These are phyloP conservation scores for Hippotragus niger DNA, from an alignment of 2,113 vertebrate species.

Conservation along the genomic window DNA sequence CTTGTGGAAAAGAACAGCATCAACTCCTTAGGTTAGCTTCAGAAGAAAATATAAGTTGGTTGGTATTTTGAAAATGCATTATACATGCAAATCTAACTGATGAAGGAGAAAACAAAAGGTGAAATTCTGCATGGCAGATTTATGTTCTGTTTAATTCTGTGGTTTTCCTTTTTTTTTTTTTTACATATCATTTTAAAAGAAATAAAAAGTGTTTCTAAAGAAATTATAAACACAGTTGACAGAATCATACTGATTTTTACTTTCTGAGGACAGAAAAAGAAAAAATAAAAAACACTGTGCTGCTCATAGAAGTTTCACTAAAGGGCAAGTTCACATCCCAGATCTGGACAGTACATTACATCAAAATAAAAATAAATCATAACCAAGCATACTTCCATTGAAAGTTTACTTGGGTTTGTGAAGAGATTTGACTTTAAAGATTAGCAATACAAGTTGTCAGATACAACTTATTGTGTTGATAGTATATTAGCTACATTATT, in stretches of 20 bases:
- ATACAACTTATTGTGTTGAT: background rate
- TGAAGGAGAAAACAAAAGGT: conserved; percentile 17
- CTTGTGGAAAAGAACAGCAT: background rate
- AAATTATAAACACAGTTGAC: conserved; percentile 10
- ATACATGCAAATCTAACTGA: background rate
- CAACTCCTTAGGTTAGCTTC: background rate
- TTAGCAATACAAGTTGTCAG: background rate
- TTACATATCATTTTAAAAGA: background rate
- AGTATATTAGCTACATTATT: background rate
- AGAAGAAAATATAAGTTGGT: background rate
- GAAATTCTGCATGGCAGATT: background rate
- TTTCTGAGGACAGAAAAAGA: background rate
- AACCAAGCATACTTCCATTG: background rate
- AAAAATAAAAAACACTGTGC: background rate
- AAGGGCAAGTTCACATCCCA: background rate
- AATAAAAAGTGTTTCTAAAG: background rate
- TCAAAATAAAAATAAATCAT: background rate
- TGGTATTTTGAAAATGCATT: background rate
- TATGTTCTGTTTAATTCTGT: background rate
- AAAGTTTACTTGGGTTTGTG: background rate
- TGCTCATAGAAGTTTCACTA: background rate
- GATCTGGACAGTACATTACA: background rate
- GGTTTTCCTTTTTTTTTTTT: background rate
- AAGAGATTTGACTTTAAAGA: background rate
- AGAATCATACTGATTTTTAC: background rate